phyloP scores from a whole-genome alignment of 2,797 vertebrate genomes.

The Pyrocephalus nanus region DNA sequence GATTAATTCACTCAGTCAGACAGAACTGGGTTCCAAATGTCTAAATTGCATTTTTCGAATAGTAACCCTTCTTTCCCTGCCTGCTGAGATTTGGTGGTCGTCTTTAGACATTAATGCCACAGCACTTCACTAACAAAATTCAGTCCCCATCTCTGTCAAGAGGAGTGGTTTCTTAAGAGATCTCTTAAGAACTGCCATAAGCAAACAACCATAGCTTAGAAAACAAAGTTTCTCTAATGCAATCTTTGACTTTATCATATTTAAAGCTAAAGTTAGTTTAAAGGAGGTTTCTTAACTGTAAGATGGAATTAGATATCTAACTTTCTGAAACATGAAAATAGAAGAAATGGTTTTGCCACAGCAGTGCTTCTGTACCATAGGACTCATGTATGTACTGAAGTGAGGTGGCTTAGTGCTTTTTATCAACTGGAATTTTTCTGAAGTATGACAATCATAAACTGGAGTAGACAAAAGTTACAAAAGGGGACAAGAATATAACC shows the following conservation, averaged over 20 bases:
- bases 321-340: neutral
- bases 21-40: neutral
- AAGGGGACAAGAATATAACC: neutral
- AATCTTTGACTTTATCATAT: neutral
- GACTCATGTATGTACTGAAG: neutral
- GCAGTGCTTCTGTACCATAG: neutral
- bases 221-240: neutral
- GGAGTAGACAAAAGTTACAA: neutral
- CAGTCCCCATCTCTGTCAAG: neutral
- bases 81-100: neutral
- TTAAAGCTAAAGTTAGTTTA: neutral
- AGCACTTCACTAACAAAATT: neutral
- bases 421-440: neutral
- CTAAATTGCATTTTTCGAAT: neutral
- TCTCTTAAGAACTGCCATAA: neutral
- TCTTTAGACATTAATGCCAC: neutral
- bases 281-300: neutral
- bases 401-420: neutral
- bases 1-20: neutral
- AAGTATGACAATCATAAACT: neutral
- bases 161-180: neutral
- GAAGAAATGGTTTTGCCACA: neutral
- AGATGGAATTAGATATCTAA: neutral
- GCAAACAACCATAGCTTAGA: neutral
- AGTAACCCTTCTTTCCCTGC: neutral